Base-by-base conservation (phyloP, 2,888 invertebrate species). In the Ophion slaviceki region DNA sequence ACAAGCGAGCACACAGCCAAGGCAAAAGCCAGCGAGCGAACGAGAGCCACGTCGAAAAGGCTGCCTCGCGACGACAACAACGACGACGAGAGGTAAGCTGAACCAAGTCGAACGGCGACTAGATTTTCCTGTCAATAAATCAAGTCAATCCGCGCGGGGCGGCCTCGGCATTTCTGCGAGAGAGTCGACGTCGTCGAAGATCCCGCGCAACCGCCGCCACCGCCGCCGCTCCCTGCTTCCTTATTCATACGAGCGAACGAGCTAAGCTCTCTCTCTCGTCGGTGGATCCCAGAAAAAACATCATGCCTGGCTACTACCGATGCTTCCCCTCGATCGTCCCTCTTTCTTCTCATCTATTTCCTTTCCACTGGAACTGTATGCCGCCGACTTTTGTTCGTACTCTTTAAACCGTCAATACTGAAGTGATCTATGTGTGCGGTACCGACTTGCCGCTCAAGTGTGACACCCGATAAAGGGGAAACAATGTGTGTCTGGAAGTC, bases 91-190 rank as follows among this genome's bases (percentile, higher is more conserved):
- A 91, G 90, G 90, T 89, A 84, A 86, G 91, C 89, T 81, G 88
- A 89, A 88, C 88, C 88, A 84, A 88, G 88, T 86, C 87, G 89
- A 89, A 89, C 90, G 89, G 86, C 90, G 92, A 93, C 93, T 93
- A 93, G 93, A 93, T 93, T 93, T 94, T 93, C 93, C 93, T 93
- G 93, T 93, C 93, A 92, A 94, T 94, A 94, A 94, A 94, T 94
- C 94, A 93, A 93, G 89, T 88, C 85, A 88, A 89, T 89, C 88
- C 89, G 83, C 84, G 90, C 90, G 87, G 90, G 87, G 88, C 90
- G 92, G 90, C 92, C 92, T 91, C 92, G 91, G 92, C 91, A 92
- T 93, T 93, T 93, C 92, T 92, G 89, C 91, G 88, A 87, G 88
- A 89, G 87, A 89, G 88, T 89, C 90, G 70, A 71, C 70, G 70